Base-by-base conservation (phyloP, 1,140 invertebrate species). In the Brachionus sp. region DNA sequence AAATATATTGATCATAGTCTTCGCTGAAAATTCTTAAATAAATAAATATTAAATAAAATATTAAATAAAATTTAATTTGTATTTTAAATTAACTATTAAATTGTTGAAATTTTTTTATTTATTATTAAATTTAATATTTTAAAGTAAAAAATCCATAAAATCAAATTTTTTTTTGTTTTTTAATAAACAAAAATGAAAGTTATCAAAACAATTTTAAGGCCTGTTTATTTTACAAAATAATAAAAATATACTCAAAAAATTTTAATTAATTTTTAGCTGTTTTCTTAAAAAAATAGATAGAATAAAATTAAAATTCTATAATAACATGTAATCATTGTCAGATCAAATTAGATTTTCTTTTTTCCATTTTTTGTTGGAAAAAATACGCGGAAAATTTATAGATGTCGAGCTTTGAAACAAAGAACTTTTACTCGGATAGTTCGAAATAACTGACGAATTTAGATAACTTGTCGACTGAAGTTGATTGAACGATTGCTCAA, bases 271-370 rank as follows among this genome's bases (percentile, higher is more conserved):
- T 57, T 57, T 29, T 29, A 2, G 29, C 29, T 50, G 50, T 57
- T 57, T 57, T 57, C 6, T 5, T 7, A 57, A 57, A 57, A 57
- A 19, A 57, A 19, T 57, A 9, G 9, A 2, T 9, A 57, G 2
- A 57, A 57, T 53, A 57, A 57, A n/a, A 57, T 57, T 50, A n/a
- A 50, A 50, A 50, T 50, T 29, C 3, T 29, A 3, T 3, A 29
- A 2, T 29, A 29, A 29, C 29, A n/a, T n/a, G n/a, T n/a, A n/a
- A n/a, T n/a, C n/a, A 53, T 53, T 13, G 6, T 53, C 50, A 53
- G 50, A 19, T 75, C 44, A 75, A 46, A 75, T 75, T 46, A 75
- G 19, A 75, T 75, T 75, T 33, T 75, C 70, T 46, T 75, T 75
- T 75, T 75, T 75, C 37, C 39, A 75, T 50, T 75, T 75, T 75